A percentile compares a stretch with the other conserved stretches of the same genome.
Conservation (phyloP, 2,888 invertebrate species). For the Euspilapteryx auroguttella region DNA sequence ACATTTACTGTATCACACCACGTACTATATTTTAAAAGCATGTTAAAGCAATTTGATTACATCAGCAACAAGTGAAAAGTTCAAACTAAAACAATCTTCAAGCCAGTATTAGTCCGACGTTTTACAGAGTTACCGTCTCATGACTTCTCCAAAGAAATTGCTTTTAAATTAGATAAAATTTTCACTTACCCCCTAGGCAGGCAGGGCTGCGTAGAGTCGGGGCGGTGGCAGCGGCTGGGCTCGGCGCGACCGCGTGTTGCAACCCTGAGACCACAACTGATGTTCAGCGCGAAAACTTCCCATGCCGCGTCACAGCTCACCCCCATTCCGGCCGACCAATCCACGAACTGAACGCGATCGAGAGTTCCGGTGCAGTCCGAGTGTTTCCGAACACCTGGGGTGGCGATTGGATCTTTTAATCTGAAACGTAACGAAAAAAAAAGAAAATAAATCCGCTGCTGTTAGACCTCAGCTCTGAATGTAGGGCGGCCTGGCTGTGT, state of each 20-base stretch:
- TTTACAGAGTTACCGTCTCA: too few species aligned
- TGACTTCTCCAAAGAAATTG: too few species aligned
- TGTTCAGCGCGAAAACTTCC: constrained; percentile 54
- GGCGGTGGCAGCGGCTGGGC: constrained; percentile 27
- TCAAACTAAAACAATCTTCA: too few species aligned
- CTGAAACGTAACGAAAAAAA: constrained; percentile 57
- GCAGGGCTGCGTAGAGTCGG: constrained; percentile 16
- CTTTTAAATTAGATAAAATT: constrained; percentile 55
- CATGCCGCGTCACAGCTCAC: constrained; percentile 50
- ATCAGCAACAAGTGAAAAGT: too few species aligned
- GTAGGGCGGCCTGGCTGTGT: neutral
- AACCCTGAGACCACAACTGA: constrained; percentile 47
- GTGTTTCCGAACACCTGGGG: constrained; percentile 29
- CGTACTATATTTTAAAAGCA: too few species aligned
- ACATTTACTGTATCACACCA: too few species aligned
- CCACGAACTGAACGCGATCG: constrained; percentile 17
- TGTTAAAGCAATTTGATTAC: too few species aligned
- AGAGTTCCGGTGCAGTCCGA: constrained; percentile 32
- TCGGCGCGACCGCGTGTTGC: constrained; percentile 15
- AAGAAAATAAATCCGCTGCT: constrained; percentile 40
- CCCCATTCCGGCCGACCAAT: constrained; percentile 37
- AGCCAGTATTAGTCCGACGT: too few species aligned
- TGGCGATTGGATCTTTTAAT: constrained; percentile 58
- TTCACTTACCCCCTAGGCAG: constrained; percentile 50
- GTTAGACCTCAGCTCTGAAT: too few species aligned